Evolutionary conservation across 2,888 invertebrate genomes (phyloP), one percentile per base, ranked within the genome.

Genomic region (Tetragnatha montana): DNA sequence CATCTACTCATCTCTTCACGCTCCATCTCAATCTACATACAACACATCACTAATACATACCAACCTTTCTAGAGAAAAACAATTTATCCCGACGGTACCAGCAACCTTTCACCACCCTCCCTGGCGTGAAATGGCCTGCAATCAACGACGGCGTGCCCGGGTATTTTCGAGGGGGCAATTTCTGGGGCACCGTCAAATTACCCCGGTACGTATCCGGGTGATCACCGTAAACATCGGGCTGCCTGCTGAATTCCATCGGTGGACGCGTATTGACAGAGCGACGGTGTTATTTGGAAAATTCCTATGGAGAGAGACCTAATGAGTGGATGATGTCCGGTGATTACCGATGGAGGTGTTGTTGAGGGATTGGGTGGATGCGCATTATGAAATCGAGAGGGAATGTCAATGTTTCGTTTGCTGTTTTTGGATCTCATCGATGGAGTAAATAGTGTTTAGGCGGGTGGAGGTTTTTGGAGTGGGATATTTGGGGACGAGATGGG

Each of bases 141-240:
- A 19, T 50, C 49, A 50, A n/a, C 49, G n/a, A 7, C 81, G 49
- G 12, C 6, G 35, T 35, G 22, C 22, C 8, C 70, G 73, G 74
- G 60, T 82, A 35, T 82, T 82, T 74, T 73, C 82, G 82, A 35
- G 35, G 35, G 35, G 35, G 82, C 74, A 12, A n/a, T 21, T 70
- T 81, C 49, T 21, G 17, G 4, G 60, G 60, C 60, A 50, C 22
- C n/a, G 19, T n/a, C n/a, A 86, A 86, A 86, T 86, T 86, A 86
- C 35, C 35, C 35, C 51, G 22, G 74, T 47, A 47, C 60, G 86
- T 35, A 86, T 86, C 86, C 86, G 86, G 86, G 80, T 80, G 73
- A 73, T 35, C 35, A 1, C 35, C 14, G 82, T 60, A 74, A 82
- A 73, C 70, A 82, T 60, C 17, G 74, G 47, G 19, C 19, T 21